phyloP scores from a whole-genome alignment of 2,113 vertebrate genomes.

The Pantherophis guttatus region DNA sequence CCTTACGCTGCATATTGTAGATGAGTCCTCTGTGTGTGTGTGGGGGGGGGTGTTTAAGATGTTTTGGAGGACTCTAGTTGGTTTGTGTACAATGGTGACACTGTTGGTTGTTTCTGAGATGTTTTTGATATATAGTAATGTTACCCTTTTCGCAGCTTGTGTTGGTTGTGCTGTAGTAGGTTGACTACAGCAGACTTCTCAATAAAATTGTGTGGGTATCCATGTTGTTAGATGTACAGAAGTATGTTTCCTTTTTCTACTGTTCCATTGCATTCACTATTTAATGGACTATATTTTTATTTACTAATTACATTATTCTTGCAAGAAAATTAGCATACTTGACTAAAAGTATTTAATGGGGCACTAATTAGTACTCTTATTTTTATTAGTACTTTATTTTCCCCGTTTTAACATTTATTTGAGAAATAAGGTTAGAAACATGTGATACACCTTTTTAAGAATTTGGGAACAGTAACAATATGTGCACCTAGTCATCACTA shows the following conservation, averaged over 20 bases:
- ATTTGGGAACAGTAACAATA: slow-evolving; percentile 5
- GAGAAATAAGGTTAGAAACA: slow-evolving; percentile 64
- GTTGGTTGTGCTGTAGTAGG: neutral
- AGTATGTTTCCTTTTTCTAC: neutral
- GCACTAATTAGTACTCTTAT: slow-evolving; percentile 60
- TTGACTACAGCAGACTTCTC: neutral
- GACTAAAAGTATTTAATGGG: slow-evolving; percentile 60
- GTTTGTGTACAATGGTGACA: neutral
- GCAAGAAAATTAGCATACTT: slow-evolving; percentile 60
- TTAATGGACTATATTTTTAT: slow-evolving; percentile 65
- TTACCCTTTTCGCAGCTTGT: neutral
- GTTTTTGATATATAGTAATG: neutral
- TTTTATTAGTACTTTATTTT: slow-evolving; percentile 59
- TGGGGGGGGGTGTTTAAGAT: neutral
- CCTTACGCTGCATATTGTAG: neutral
- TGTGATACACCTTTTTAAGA: slow-evolving; percentile 8
- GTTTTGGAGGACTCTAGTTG: neutral
- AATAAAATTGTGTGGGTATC: neutral
- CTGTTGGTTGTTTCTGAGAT: neutral
- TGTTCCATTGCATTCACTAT: slow-evolving; percentile 37
- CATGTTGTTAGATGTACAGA: neutral
- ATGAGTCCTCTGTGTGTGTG: neutral
- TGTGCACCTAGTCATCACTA: neutral
- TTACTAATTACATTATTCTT: slow-evolving; percentile 61
- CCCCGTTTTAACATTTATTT: slow-evolving; percentile 51